Percentiles rank a stretch among this genome's conserved stretches.
Evolutionary conservation across 2,888 invertebrate species (phyloP).

Genomic region (Cosmopolites sordidus): DNA sequence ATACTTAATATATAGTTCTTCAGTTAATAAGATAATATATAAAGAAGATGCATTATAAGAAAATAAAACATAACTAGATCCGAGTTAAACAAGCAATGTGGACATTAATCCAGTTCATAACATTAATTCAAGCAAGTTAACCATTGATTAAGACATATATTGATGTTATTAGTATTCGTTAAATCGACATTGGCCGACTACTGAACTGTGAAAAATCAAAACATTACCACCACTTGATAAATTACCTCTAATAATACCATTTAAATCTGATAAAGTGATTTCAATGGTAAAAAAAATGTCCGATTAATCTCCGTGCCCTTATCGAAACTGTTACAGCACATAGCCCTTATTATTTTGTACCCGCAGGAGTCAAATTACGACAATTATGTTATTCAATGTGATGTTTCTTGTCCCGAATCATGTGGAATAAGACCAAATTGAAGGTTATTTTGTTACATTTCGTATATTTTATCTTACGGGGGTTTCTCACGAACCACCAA

Average conservation of each 20-base stretch:
- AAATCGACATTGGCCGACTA: slow-evolving; percentile 20
- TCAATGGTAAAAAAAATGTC: slow-evolving; percentile 24
- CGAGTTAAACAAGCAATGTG: too few relatives aligned
- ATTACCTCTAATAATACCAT: slow-evolving; percentile 24
- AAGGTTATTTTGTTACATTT: too few relatives aligned
- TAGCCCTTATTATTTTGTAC: slow-evolving; percentile 15
- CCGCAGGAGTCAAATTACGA: slow-evolving; percentile 16
- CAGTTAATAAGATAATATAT: too few relatives aligned
- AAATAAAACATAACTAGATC: too few relatives aligned
- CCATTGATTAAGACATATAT: slow-evolving; percentile 22
- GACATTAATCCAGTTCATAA: slow-evolving; percentile 5
- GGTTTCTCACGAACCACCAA: too few relatives aligned
- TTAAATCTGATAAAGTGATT: slow-evolving; percentile 25
- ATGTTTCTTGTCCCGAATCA: neutral
- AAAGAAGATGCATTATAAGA: too few relatives aligned
- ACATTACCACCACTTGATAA: slow-evolving; percentile 20
- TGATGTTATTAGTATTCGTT: slow-evolving; percentile 18
- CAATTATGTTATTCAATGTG: slow-evolving; percentile 4
- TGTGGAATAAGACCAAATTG: too few relatives aligned
- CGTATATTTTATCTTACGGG: too few relatives aligned
- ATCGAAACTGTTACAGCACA: slow-evolving; percentile 11
- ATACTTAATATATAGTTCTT: too few relatives aligned
- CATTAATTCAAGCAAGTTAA: slow-evolving; percentile 15
- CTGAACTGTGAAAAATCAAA: slow-evolving; percentile 28
- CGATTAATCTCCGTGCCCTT: slow-evolving; percentile 20